Evolutionary conservation across 2,888 invertebrate genomes (phyloP), one percentile per base, ranked within the genome.

Genomic region (Malthinus flaveolus): DNA sequence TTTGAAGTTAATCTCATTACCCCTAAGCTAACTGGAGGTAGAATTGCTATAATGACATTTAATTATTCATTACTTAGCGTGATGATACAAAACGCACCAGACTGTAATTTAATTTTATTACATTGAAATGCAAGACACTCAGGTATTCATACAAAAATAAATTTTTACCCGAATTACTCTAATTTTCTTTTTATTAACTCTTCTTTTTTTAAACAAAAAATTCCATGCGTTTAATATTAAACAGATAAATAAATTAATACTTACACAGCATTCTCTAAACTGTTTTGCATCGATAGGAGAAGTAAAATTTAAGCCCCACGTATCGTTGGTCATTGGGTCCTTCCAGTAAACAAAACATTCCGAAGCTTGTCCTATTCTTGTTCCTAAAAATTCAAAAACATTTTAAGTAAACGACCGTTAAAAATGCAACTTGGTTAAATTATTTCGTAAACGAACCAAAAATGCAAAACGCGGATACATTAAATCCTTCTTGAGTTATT

Each of bases 341-440:
- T 95, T 95, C 97, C 97, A 97, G 80, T 97, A 97, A 57, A 97
- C 94, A 81, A 98, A 98, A 81, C 97, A 97, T 84, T 97, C 97
- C 35, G 97, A 97, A 37, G 97, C 97, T 81, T 97, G 97, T 13
- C 96, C 96, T 76, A 98, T 93, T 70, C 96, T 87, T 52, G 97
- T 97, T 57, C 96, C 97, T 95, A 78, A 23, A 83, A 80, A 67
- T 23, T 45, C 9, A 8, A 39, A 23, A 23, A 23, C 5, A 3
- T 3, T 23, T 23, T 23, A 23, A 23, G 5, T 23, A 23, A 23
- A 3, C 23, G 23, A 23, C 3, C 23, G 5, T 23, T 23, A 23
- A 23, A 23, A 23, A 23, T 23, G n/a, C n/a, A n/a, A n/a, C n/a
- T n/a, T n/a, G n/a, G n/a, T n/a, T n/a, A n/a, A n/a, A n/a, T n/a